Percentiles rank a stretch among this genome's conserved stretches.
phyloP scores from a whole-genome alignment of 2,888 invertebrate species.

The Leucophenga montana region DNA sequence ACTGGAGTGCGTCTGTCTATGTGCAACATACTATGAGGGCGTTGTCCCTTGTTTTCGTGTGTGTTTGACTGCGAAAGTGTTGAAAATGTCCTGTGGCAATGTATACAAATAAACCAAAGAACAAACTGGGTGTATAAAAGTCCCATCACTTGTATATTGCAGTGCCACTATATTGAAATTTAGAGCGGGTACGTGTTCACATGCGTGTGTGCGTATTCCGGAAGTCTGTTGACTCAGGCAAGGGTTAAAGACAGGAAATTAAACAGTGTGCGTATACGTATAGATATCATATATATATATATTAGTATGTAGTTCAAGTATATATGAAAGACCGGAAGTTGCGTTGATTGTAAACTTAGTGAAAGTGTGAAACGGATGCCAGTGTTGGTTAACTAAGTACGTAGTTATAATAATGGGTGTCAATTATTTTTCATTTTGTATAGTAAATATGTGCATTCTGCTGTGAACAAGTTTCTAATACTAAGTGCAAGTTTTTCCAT shows the following conservation, averaged over 20 bases:
- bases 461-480: no score
- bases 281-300: neutral
- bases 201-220: slow-evolving; percentile 49
- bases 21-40: neutral
- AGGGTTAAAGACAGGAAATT: slow-evolving; percentile 61
- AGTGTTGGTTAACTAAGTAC: neutral
- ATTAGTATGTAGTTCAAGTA: neutral
- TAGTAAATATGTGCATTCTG: no score
- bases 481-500: no score
- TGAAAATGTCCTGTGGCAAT: slow-evolving; percentile 61
- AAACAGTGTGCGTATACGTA: slow-evolving; percentile 56
- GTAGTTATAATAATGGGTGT: no score
- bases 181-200: slow-evolving; percentile 25
- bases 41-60: no score
- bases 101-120: slow-evolving; percentile 52
- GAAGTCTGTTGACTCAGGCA: slow-evolving; percentile 36
- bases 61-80: slow-evolving; percentile 33
- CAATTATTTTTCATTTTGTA: no score
- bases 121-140: no score
- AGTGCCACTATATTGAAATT: no score
- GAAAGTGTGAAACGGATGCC: slow-evolving; percentile 34
- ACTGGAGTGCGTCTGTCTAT: no score
- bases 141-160: no score
- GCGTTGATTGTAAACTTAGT: slow-evolving; percentile 57
- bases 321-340: slow-evolving; percentile 57